phyloP scores from a whole-genome alignment of 2,888 invertebrate species.

The Callimorpha dominula region DNA sequence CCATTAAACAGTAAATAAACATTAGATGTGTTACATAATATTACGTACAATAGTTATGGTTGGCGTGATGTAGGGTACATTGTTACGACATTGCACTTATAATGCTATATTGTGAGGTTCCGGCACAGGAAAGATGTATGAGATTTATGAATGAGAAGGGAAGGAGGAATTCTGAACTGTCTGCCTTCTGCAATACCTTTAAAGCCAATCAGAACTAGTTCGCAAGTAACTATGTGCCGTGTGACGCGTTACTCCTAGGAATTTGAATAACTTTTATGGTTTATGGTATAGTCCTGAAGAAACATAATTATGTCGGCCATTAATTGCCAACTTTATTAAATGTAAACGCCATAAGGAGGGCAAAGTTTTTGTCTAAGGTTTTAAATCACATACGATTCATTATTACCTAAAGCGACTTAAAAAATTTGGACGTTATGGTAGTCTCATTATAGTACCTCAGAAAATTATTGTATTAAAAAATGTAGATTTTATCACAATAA shows the following conservation, averaged over 20 bases:
- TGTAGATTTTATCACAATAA: too few relatives aligned
- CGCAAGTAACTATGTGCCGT: not conserved
- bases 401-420: not conserved
- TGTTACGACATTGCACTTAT: constrained; percentile 42
- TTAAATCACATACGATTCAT: too few relatives aligned
- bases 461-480: too few relatives aligned
- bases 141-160: not conserved
- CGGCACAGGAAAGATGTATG: constrained; percentile 3
- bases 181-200: not conserved
- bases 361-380: not conserved
- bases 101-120: constrained; percentile 31
- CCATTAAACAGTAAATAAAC: constrained; percentile 9
- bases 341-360: not conserved
- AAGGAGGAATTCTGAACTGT: not conserved
- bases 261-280: not conserved
- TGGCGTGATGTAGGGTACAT: constrained; percentile 15
- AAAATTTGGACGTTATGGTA: not conserved
- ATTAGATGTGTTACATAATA: constrained; percentile 16
- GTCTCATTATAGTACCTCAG: not conserved
- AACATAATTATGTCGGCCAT: not conserved
- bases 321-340: not conserved
- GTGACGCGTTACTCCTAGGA: not conserved
- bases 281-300: not conserved
- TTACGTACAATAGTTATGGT: constrained; percentile 37
- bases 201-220: not conserved